Base-by-base conservation (phyloP, 2,888 invertebrate species). In the Hemaris fuciformis region DNA sequence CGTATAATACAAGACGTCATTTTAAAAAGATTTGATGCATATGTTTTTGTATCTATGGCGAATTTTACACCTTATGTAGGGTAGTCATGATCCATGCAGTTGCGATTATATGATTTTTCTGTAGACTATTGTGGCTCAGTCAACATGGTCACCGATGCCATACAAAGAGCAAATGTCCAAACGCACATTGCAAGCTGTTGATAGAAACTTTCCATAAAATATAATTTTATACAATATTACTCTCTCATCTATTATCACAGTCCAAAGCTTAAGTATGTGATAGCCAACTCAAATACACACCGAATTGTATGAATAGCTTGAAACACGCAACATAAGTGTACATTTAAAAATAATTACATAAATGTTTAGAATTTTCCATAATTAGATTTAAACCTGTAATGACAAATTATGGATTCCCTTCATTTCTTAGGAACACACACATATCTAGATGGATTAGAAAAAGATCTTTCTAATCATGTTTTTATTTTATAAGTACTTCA, bases 201-300 rank as follows among this genome's bases (percentile, higher is more conserved):
- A 71, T 77, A 66, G 75, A 76, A 81, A 82, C 62, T 25, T 27
- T 60, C 60, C 45, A 13, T 10, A 46, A 82, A 82, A 81, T 81
- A 83, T 78, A 66, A 67, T 68, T 73, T 66, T 78, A 74, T 73
- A 76, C 76, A 68, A n/a, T n/a, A n/a, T 66, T 74, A 80, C 72
- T 84, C 83, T 85, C 83, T 85, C 85, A 69, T 77, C 79, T 85
- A 83, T 80, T 91, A 91, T 91, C 91, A 91, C 91, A 91, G 91
- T 87, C 83, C 81, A 82, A 89, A 89, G 88, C 88, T 88, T 73
- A 76, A 71, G 57, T 66, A 69, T 71, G 76, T 78, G 77, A 81
- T 75, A 75, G 68, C 67, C 57, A 68, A 68, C 53, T 15, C 15
- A 56, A 23, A 53, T 59, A 34, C 31, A 23, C 34, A 46, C 15